A percentile compares a stretch with the other conserved stretches of the same genome.
Evolutionary conservation across 2,113 vertebrate species (phyloP).

Genomic region (Leuciscus idus): DNA sequence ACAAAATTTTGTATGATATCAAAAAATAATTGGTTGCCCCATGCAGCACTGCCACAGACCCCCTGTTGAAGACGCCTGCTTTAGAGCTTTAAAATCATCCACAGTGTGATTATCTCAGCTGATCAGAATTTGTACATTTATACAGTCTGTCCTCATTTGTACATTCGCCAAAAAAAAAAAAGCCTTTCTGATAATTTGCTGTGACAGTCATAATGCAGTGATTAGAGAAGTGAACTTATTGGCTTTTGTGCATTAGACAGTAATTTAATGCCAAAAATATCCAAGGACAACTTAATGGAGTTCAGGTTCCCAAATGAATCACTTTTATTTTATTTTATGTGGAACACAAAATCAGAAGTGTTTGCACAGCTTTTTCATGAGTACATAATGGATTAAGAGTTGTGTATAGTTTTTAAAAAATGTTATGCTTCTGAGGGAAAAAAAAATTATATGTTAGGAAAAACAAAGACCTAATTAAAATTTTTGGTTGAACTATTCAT

Average conservation of each 20-base stretch:
- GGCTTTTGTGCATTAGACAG: conserved; percentile 54
- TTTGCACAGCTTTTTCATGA: background rate
- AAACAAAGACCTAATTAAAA: background rate
- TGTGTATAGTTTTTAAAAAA: background rate
- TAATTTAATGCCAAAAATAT: conserved; percentile 44
- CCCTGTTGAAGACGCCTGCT: background rate
- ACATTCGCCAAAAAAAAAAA: background rate
- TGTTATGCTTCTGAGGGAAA: background rate
- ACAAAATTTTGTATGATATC: background rate
- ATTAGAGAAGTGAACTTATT: conserved; percentile 34
- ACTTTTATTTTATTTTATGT: background rate
- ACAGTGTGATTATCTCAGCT: background rate
- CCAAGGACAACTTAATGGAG: conserved; percentile 39
- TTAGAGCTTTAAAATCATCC: background rate
- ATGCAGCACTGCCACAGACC: background rate
- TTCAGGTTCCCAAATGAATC: conserved; percentile 25
- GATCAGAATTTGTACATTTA: background rate
- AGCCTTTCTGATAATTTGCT: conserved; percentile 31
- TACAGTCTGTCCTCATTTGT: background rate
- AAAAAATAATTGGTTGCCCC: background rate
- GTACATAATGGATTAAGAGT: background rate
- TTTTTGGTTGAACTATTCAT: background rate
- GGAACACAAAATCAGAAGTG: background rate
- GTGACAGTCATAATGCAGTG: conserved; percentile 40
- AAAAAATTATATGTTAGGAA: background rate